Base-by-base conservation (phyloP, 2,797 vertebrate species). In the Pangasius larnaudii region DNA sequence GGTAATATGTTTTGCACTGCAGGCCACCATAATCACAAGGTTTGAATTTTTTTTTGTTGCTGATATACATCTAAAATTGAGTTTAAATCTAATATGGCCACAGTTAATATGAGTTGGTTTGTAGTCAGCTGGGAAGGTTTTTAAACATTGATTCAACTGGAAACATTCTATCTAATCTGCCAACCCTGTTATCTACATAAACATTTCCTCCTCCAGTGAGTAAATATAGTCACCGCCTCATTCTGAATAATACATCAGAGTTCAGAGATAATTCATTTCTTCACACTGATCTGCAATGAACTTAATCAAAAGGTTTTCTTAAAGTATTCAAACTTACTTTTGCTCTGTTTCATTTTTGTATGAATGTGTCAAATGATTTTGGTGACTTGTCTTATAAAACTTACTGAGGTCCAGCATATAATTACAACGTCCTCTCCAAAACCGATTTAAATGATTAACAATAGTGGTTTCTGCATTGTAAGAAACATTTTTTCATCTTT, bases 181-280 rank as follows among this genome's bases (percentile, higher is more conserved):
- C 81, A 67, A 10, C 27, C 61, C 4, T 83, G 61, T 67, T 67
- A 67, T 83, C 81, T 51, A 30, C 27, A 49, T 83, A 83, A 83
- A 83, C 61, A 83, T 67, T 51, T 33, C 59, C 27, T 51, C 1
- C 67, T 42, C 61, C 61, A 67, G 42, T 30, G 81, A 65, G 59
- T 65, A 83, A 67, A 51, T 65, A 83, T 49, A 83, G 80, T 82
- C 24, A 49, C 24, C 1, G 30, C 39, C 59, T 83, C 80, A 49
- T n/a, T 46, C 80, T 82, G 46, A 82, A 82, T 65, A 82, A 82
- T 24, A 10, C 39, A 82, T 81, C 22, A 61, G 58, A 63, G 39
- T 65, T 63, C 78, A 80, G 33, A 61, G 19, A 59, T 59, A 46
- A 65, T 65, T 63, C 16, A 65, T 46, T 83, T 46, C 59, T 39